phyloP scores from a whole-genome alignment of 2,113 vertebrate genomes.

The cat (Felis catus) region DNA sequence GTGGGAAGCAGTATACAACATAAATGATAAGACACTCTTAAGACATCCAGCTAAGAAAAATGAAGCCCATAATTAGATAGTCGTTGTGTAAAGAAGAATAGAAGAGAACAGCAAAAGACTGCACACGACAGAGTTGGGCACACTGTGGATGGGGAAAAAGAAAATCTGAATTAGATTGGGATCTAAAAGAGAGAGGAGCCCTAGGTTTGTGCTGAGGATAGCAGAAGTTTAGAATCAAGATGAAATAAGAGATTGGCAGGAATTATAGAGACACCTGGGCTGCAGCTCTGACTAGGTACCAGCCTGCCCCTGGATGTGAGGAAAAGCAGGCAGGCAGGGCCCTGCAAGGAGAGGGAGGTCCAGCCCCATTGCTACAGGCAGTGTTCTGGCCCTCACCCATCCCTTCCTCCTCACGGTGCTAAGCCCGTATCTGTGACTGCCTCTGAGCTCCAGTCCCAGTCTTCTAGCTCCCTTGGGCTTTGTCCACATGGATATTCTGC shows the following conservation, averaged over 20 bases:
- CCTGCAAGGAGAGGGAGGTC: too few relatives aligned
- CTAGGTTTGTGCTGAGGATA: neutral
- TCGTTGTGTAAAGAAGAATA: neutral
- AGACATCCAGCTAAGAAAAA: neutral
- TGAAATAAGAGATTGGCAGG: neutral
- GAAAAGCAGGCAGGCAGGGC: neutral
- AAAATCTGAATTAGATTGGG: neutral
- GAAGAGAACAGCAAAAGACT: neutral
- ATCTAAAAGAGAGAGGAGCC: neutral
- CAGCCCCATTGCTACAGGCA: accelerated
- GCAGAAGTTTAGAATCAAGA: neutral
- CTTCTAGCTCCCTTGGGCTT: neutral
- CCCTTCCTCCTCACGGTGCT: neutral
- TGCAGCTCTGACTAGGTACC: neutral
- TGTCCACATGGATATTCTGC: neutral
- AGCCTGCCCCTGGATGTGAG: neutral
- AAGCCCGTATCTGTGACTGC: neutral
- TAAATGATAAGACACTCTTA: neutral
- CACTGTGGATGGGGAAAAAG: neutral
- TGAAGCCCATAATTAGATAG: neutral
- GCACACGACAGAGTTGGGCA: neutral
- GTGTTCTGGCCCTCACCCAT: neutral
- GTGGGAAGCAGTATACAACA: neutral
- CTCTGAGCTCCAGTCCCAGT: neutral
- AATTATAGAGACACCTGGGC: neutral